phyloP scores from a whole-genome alignment of 2,888 invertebrate species.

The Pomacea canaliculata region DNA sequence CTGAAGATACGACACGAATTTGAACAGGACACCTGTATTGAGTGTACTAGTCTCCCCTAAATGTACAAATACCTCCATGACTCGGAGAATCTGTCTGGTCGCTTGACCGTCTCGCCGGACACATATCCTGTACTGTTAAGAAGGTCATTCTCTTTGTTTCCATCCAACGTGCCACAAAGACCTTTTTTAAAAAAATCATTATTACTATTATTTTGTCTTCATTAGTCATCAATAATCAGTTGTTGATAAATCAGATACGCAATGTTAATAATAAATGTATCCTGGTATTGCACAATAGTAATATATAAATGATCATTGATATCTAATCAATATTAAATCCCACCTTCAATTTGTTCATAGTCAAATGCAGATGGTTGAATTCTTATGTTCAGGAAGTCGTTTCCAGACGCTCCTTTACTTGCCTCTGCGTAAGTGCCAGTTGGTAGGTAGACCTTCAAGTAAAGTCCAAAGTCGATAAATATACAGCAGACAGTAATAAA shows the following conservation, averaged over 20 bases:
- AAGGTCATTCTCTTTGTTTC: conserved; percentile 32
- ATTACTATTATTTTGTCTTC: not conserved
- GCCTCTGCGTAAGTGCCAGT: conserved; percentile 41
- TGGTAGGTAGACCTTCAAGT: conserved; percentile 43
- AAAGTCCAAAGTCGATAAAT: not conserved
- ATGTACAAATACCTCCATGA: conserved; percentile 35
- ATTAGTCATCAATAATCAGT: too few species aligned
- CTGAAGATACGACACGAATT: too few species aligned
- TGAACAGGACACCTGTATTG: too few species aligned
- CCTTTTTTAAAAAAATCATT: conserved; percentile 28
- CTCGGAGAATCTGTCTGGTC: conserved; percentile 37
- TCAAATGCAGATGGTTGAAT: conserved; percentile 45
- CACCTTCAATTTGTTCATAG: conserved; percentile 42
- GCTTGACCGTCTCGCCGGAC: conserved; percentile 19
- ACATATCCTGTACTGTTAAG: conserved; percentile 34
- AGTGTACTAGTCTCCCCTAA: too few species aligned
- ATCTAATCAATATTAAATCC: not conserved
- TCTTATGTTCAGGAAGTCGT: conserved; percentile 44
- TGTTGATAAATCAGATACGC: too few species aligned
- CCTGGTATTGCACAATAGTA: too few species aligned
- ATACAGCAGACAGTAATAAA: not conserved
- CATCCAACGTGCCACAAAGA: conserved; percentile 42
- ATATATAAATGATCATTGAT: too few species aligned
- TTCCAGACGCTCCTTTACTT: conserved; percentile 23
- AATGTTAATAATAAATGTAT: too few species aligned